A percentile compares a stretch with the other conserved stretches of the same genome.
Conservation (phyloP, 1,140 invertebrate genomes). For the Lycorma delicatula region DNA sequence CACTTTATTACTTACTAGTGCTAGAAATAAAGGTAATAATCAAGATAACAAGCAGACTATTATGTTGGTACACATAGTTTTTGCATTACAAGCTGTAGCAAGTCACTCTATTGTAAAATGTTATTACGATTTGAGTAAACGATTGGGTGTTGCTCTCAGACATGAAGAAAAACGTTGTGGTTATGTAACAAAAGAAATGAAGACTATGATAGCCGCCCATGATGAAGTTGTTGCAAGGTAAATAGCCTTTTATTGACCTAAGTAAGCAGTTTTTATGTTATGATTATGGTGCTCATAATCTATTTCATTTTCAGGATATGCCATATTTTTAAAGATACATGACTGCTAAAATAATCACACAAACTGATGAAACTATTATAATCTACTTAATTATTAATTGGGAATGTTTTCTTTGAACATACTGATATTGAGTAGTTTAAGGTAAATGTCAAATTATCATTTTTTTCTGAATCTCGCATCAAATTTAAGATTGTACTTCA, state of each 20-base stretch:
- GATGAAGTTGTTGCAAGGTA: constrained; percentile 53
- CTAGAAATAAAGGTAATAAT: constrained; percentile 43
- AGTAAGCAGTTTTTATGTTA: too few relatives aligned
- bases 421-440: neutral
- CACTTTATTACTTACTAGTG: constrained; percentile 54
- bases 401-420: too few relatives aligned
- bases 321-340: too few relatives aligned
- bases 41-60: constrained; percentile 44
- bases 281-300: too few relatives aligned
- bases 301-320: too few relatives aligned
- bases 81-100: constrained; percentile 81
- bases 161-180: constrained; percentile 86
- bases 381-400: too few relatives aligned
- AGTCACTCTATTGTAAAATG: constrained; percentile 89
- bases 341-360: too few relatives aligned
- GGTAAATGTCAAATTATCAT: too few relatives aligned
- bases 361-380: too few relatives aligned
- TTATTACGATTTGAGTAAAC: constrained; percentile 89
- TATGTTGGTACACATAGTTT: constrained; percentile 85
- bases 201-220: constrained; percentile 67
- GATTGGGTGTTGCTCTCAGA: constrained; percentile 74
- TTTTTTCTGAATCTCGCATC: too few relatives aligned
- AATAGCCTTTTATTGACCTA: too few relatives aligned
- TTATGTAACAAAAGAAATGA: constrained; percentile 84
- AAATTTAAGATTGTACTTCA: too few relatives aligned